These are phyloP conservation scores for Rhopalosiphum maidis DNA, from an alignment of 1,140 invertebrate genomes.

Conservation along the genomic window DNA sequence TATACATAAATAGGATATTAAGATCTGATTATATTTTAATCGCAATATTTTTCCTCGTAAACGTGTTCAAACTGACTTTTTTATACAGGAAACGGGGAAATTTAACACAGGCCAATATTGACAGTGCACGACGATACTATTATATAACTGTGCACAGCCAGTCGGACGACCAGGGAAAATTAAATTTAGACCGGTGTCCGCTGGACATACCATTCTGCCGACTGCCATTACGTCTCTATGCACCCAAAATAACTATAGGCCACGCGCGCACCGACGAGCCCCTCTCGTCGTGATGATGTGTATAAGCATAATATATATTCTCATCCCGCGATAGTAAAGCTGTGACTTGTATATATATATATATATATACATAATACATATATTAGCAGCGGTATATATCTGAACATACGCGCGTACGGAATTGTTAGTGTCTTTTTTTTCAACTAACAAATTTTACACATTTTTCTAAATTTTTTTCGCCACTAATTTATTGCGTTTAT, in stretches of 20 bases:
- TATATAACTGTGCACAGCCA: neutral
- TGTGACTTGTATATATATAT: neutral
- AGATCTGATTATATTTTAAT: neutral
- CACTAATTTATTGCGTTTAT: neutral
- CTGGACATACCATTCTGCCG: conserved; percentile 54
- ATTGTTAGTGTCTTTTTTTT: neutral
- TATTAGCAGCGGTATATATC: neutral
- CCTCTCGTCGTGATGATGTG: neutral
- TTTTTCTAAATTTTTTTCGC: neutral
- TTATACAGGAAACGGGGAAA: conserved; percentile 17
- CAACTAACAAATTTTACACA: neutral
- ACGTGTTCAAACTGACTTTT: neutral
- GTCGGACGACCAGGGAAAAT: conserved; percentile 49
- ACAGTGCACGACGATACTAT: conserved; percentile 24
- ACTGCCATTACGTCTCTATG: conserved; percentile 44
- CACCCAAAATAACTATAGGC: conserved; percentile 53
- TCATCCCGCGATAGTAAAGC: neutral
- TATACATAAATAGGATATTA: neutral
- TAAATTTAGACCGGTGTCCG: conserved; percentile 55
- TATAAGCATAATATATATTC: neutral
- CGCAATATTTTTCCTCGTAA: neutral
- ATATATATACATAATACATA: neutral
- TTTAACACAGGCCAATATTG: conserved; percentile 44
- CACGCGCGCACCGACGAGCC: neutral
- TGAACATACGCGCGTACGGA: neutral